Conservation (phyloP, 2,888 invertebrate genomes). For the Tryphoninae sp. region DNA sequence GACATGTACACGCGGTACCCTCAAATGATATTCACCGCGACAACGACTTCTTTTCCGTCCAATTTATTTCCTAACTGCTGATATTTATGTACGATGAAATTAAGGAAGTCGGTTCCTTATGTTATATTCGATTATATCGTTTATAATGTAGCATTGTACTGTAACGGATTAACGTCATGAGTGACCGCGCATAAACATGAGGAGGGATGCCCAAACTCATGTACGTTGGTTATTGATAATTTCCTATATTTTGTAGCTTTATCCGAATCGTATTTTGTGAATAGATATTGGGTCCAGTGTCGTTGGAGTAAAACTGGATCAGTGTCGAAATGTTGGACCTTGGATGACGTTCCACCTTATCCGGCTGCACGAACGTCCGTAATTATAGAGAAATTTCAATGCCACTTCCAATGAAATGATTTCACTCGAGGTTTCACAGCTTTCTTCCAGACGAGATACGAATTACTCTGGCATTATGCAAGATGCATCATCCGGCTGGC, state of each 20-base stretch:
- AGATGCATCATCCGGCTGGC: background rate
- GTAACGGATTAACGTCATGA: background rate
- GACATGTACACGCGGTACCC: background rate
- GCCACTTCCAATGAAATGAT: constrained; percentile 5
- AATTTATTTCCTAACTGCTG: constrained; percentile 38
- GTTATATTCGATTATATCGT: constrained; percentile 1
- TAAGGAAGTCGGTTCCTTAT: background rate
- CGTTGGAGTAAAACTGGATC: background rate
- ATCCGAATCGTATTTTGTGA: background rate
- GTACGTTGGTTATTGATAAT: background rate
- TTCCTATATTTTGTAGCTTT: background rate
- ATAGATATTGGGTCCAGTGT: background rate
- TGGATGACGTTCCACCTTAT: background rate
- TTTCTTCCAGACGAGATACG: background rate
- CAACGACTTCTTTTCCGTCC: constrained; percentile 40
- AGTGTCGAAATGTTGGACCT: background rate
- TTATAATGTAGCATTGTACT: background rate
- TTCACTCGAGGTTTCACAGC: background rate
- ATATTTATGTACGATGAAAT: constrained; percentile 35
- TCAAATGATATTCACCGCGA: constrained; percentile 39
- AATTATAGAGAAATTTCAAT: background rate
- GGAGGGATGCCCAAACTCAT: no score
- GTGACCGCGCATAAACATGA: no score
- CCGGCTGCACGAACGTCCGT: background rate
- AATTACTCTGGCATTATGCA: constrained; percentile 6